Percentiles rank a stretch among this genome's conserved stretches.
Evolutionary conservation across 2,113 vertebrate species (phyloP).

Genomic region (Petromus typicus): DNA sequence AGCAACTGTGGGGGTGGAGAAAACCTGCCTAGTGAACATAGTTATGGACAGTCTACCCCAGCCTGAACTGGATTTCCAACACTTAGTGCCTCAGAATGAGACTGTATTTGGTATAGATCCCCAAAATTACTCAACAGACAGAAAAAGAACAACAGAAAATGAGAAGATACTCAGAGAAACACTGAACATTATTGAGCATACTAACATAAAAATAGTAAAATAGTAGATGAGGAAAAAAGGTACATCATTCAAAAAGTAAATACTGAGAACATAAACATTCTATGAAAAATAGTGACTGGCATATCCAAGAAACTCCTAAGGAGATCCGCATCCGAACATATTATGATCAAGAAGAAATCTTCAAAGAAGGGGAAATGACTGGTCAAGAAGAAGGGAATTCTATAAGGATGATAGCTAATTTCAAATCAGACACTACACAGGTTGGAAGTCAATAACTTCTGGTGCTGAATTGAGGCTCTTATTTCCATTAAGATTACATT

Average conservation of each 20-base stretch:
- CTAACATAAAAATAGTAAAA: not conserved
- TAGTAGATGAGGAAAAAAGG: not conserved
- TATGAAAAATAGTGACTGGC: not conserved
- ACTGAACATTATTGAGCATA: not conserved
- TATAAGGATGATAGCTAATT: not conserved
- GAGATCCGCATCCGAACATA: not conserved
- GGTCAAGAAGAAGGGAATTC: not conserved
- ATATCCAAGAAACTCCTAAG: not conserved
- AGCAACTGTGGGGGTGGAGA: not conserved
- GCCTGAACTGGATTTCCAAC: not conserved
- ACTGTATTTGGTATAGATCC: too few relatives aligned
- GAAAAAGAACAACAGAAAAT: not conserved
- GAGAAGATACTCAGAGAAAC: not conserved
- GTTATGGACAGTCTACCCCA: not conserved
- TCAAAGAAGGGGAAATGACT: not conserved
- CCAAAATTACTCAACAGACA: not conserved
- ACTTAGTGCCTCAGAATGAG: too few relatives aligned
- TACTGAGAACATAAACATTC: not conserved
- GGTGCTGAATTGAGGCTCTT: not conserved
- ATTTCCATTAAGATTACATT: not conserved
- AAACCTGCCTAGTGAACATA: not conserved
- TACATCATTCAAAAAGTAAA: not conserved
- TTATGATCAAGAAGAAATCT: not conserved
- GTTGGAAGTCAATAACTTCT: not conserved
- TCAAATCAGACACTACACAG: not conserved